Base-by-base conservation (phyloP, 1,140 invertebrate species). In the Lethrus apterus region DNA sequence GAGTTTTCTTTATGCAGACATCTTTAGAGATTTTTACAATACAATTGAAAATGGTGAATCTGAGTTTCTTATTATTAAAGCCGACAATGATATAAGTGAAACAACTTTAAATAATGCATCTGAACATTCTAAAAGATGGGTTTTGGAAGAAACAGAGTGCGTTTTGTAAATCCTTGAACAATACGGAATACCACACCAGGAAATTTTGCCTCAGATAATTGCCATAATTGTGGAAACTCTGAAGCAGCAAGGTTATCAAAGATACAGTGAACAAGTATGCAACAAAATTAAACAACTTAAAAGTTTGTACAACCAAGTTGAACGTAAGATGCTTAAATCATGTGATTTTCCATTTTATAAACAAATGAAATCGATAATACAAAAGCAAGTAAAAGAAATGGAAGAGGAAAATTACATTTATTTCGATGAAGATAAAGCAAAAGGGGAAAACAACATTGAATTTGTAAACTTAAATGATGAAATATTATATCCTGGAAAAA, bases 141-240 rank as follows among this genome's bases (percentile, higher is more conserved):
- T n/a, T n/a, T n/a, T n/a, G n/a, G n/a, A n/a, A n/a, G 36, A 40
- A 40, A 40, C 36, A 5, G 36, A 40, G 14, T 40, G 36, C 14
- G 13, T 40, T n/a, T 11, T 40, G 3, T 4, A 40, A 40, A 21
- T 40, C 9, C 17, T 40, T 14, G 36, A 40, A 40, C 20, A 40
- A 24, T 40, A 40, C 24, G 36, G 36, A 21, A 40, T 40, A 21
- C 36, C 36, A 21, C 7, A 5, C 2, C 18, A 21, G 4, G 24
- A 18, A 40, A 40, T 21, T 20, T 20, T 40, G 8, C 7, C 18
- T 2, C 20, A 40, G 17, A 21, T 19, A 7, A 21, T 18, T 24
- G 20, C 5, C 14, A 21, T 40, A 4, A 24, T 24, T 20, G 36
- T 40, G 2, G 36, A 40, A 4, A 21, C 20, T 15, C 36, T 40